Evolutionary conservation across 2,113 vertebrate genomes (phyloP), one percentile per base, ranked within the genome.

Genomic region (Abramis brama): DNA sequence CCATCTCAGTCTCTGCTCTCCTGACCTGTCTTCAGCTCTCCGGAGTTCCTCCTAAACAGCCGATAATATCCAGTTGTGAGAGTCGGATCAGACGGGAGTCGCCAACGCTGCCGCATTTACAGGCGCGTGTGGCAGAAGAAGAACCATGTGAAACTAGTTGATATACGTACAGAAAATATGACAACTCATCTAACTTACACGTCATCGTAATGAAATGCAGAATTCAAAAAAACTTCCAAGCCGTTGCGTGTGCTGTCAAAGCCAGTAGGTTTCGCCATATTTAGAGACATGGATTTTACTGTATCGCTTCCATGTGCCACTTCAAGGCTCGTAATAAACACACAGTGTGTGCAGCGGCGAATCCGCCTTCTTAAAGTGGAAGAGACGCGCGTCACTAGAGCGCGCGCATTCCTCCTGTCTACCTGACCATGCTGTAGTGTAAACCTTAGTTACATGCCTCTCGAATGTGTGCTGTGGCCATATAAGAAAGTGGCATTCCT

Each of bases 321-420:
- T 94, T 92, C 87, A 77, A 91, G 90, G 89, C 83, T 79, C 66
- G 90, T 71, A 83, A 92, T 89, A 93, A 93, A 93, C 93, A 85
- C 79, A 90, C 87, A 76, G 87, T 89, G 88, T 91, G 86, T 92
- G 89, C 89, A 87, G 86, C 75, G 50, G 84, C 89, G 91, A 91
- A 86, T 82, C 85, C 94, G 94, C 94, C 95, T 94, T 94, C 94
- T 96, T 96, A 96, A 95, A 96, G 94, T 85, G 94, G 90, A 93
- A 94, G 93, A 91, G 83, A 73, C 74, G 52, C 27, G 64, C 50
- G 87, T 60, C 70, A 47, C 30, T 6, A n/a, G 19, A 15, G 57
- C 33, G 78, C 36, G 75, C 70, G 15, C 82, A 30, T 79, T 78
- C 45, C 57, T 68, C 33, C 19, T 50, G 59, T 64, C 59, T 64